These are phyloP conservation scores for Acanthoscelides obtectus DNA, from an alignment of 2,888 invertebrate species.

Conservation along the genomic window DNA sequence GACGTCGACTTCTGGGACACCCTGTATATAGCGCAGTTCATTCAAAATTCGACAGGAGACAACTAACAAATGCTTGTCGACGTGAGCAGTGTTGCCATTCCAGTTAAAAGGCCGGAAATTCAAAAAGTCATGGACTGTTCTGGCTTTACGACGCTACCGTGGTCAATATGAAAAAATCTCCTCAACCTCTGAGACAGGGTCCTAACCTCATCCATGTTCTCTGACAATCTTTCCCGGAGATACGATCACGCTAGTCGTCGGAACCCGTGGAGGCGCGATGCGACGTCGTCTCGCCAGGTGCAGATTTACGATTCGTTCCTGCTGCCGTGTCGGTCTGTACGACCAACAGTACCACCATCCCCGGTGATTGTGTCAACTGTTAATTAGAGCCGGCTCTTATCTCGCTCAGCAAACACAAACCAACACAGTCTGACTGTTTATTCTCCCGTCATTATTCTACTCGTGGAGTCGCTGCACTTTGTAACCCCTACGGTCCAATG, in stretches of 20 bases:
- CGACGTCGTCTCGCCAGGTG: neutral
- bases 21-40: too few species aligned
- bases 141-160: too few species aligned
- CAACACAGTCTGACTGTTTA: neutral
- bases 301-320: constrained; percentile 35
- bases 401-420: constrained; percentile 10
- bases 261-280: neutral
- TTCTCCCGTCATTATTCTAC: neutral
- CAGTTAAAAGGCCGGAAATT: too few species aligned
- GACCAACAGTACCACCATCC: neutral
- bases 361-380: constrained; percentile 41
- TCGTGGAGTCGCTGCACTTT: neutral
- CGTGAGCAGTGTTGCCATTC: too few species aligned
- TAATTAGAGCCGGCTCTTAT: constrained; percentile 40
- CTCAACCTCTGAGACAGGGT: too few species aligned
- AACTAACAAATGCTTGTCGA: too few species aligned
- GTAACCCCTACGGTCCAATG: neutral
- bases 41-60: too few species aligned
- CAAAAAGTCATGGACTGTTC: too few species aligned
- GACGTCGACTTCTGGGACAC: too few species aligned
- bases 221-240: neutral
- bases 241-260: neutral
- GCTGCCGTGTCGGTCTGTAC: constrained; percentile 38
- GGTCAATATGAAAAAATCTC: too few species aligned
- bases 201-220: neutral